Conservation (phyloP, 2,113 vertebrate genomes). For the Glaucidium brasilianum region DNA sequence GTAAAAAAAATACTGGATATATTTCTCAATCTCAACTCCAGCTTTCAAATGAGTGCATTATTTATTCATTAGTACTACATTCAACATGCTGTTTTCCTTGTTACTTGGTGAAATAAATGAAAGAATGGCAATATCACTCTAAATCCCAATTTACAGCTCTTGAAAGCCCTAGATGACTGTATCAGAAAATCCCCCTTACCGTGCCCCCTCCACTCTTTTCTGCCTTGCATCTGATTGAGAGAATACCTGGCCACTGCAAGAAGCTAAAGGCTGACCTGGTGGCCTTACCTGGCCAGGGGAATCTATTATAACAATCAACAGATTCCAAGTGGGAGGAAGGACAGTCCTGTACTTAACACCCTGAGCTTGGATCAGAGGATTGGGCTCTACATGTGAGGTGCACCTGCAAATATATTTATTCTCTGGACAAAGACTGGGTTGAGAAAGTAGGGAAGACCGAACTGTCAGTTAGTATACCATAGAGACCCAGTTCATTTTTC, state of each 20-base stretch:
- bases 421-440: background rate
- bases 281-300: background rate
- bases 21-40: slow-evolving; percentile 10
- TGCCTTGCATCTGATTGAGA: background rate
- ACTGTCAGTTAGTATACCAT: background rate
- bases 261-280: background rate
- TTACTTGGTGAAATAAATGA: slow-evolving; percentile 60
- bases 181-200: background rate
- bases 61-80: slow-evolving; percentile 61
- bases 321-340: background rate
- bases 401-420: background rate
- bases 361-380: background rate
- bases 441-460: background rate
- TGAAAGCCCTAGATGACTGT: background rate
- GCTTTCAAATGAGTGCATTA: slow-evolving; percentile 49
- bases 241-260: background rate
- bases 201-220: background rate
- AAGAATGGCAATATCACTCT: slow-evolving; percentile 37
- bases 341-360: background rate
- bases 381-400: background rate
- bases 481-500: background rate
- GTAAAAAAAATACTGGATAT: background rate
- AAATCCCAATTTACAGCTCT: slow-evolving; percentile 42
- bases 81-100: slow-evolving; percentile 26
- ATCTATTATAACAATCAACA: background rate